Evolutionary conservation across 2,113 vertebrate genomes (phyloP), one percentile per base, ranked within the genome.

Genomic region (Cheirogaleus medius): DNA sequence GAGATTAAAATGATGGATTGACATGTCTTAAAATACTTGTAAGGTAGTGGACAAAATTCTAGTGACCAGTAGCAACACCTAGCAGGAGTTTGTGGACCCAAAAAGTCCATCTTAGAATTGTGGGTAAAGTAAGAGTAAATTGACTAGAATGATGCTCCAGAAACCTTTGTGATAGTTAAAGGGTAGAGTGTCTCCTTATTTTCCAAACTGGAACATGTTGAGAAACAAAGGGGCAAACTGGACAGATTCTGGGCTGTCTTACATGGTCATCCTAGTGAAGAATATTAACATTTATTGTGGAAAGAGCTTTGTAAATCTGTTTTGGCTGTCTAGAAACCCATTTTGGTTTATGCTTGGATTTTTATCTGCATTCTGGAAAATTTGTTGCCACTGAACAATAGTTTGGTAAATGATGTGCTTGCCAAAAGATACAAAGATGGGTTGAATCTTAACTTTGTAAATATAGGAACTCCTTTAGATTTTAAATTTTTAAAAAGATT

Each of bases 291-390:
- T 80, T 63, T 87, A 52, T 42, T 20, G 18, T 32, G n/a, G 66
- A 63, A 91, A 29, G 52, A 63, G 5, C 25, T 91, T 21, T 52
- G 13, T 52, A 49, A 78, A 58, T 21, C 52, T 63, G 29, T 63
- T 44, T 71, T 71, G 66, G 49, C 52, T 63, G 3, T 64, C 13
- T 42, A 34, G 73, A 69, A 94, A 39, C 15, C 63, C 12, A 27
- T 56, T 56, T 58, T 2, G 6, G 11, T 76, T 88, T 95, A 77
- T 63, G 80, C 64, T 52, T 95, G 20, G 14, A 49, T 84, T 94
- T 97, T 83, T 78, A 21, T 82, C 39, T 58, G 5, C 58, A 58
- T 91, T 96, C 32, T 88, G 86, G 82, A 95, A 54, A 92, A 63
- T 76, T 77, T 27, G 87, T 83, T 94, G 18, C 52, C 17, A 91